Conservation (phyloP, 2,797 vertebrate species). For the Stomatorhinus walkeri region DNA sequence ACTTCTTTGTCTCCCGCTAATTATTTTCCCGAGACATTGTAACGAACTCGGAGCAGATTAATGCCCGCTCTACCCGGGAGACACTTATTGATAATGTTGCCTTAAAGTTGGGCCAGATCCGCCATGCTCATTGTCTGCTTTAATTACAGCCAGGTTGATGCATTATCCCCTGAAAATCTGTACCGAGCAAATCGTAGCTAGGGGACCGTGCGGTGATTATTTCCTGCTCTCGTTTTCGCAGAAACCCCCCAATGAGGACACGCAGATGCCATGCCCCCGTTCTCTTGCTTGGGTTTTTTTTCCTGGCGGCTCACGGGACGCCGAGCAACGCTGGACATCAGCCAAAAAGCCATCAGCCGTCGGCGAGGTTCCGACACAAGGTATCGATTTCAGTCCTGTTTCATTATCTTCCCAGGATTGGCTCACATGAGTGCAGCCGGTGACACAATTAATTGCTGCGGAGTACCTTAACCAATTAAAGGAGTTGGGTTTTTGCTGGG, state of each 20-base stretch:
- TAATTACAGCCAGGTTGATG: constrained; percentile 58
- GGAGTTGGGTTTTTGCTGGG: constrained; percentile 23
- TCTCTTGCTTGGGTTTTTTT: constrained; percentile 64
- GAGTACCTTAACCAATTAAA: constrained; percentile 32
- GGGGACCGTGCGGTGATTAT: constrained; percentile 40
- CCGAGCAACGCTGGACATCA: constrained; percentile 65
- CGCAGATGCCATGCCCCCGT: constrained; percentile 61
- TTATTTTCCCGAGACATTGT: constrained; percentile 54
- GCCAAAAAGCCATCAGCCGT: constrained; percentile 65
- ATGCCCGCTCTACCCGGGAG: constrained; percentile 46
- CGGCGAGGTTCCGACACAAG: constrained; percentile 86
- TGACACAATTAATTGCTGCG: constrained; percentile 47
- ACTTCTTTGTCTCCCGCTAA: constrained; percentile 51
- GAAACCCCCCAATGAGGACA: constrained; percentile 70
- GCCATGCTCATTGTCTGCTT: constrained; percentile 47
- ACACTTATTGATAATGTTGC: constrained; percentile 56
- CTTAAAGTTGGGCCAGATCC: constrained; percentile 52
- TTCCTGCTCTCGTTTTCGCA: constrained; percentile 57
- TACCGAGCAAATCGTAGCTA: constrained; percentile 34
- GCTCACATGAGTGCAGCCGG: constrained; percentile 33
- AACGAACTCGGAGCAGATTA: constrained; percentile 63
- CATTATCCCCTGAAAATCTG: constrained; percentile 38
- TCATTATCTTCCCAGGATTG: constrained; percentile 42
- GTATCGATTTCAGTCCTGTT: constrained; percentile 60
- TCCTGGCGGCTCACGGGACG: constrained; percentile 61